Evolutionary conservation across 2,888 invertebrate species (phyloP).

Genomic region (Chloroclystis v-ata): DNA sequence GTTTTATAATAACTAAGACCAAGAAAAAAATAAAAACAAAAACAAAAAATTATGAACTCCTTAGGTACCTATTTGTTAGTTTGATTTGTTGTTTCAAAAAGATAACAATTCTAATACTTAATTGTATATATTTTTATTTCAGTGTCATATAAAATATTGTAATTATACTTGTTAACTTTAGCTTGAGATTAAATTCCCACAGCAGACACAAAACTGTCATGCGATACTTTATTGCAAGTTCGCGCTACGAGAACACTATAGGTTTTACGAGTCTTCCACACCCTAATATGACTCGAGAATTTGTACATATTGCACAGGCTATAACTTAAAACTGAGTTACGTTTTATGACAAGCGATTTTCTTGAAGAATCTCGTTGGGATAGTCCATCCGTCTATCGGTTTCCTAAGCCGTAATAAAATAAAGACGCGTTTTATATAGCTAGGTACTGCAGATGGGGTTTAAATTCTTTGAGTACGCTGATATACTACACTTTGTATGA

Average conservation of each 20-base stretch:
- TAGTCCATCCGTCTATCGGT: slow-evolving; percentile 29
- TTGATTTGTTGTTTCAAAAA: too few relatives aligned
- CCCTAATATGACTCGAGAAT: slow-evolving; percentile 52
- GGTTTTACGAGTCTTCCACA: slow-evolving; percentile 54
- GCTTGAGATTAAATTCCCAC: too few relatives aligned
- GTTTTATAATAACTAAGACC: too few relatives aligned
- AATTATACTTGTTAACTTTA: too few relatives aligned
- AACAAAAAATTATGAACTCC: too few relatives aligned
- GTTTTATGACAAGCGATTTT: slow-evolving; percentile 54
- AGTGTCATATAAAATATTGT: too few relatives aligned
- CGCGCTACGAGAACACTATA: slow-evolving; percentile 43
- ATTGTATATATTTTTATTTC: too few relatives aligned
- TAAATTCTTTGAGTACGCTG: slow-evolving; percentile 27
- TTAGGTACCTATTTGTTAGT: too few relatives aligned
- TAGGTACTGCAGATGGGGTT: slow-evolving; percentile 29
- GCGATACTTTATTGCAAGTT: slow-evolving; percentile 48
- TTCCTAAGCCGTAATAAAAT: slow-evolving; percentile 36
- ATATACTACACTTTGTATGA: slow-evolving; percentile 18
- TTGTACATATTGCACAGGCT: slow-evolving; percentile 51
- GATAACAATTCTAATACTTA: too few relatives aligned
- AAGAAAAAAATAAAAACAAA: too few relatives aligned
- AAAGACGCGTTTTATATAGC: slow-evolving; percentile 35
- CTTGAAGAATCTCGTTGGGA: slow-evolving; percentile 32
- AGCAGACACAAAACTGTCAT: too few relatives aligned
- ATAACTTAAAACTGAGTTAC: slow-evolving; percentile 48